These are phyloP conservation scores for Thomomys bottae DNA, from an alignment of 2,113 vertebrate species.

Conservation along the genomic window DNA sequence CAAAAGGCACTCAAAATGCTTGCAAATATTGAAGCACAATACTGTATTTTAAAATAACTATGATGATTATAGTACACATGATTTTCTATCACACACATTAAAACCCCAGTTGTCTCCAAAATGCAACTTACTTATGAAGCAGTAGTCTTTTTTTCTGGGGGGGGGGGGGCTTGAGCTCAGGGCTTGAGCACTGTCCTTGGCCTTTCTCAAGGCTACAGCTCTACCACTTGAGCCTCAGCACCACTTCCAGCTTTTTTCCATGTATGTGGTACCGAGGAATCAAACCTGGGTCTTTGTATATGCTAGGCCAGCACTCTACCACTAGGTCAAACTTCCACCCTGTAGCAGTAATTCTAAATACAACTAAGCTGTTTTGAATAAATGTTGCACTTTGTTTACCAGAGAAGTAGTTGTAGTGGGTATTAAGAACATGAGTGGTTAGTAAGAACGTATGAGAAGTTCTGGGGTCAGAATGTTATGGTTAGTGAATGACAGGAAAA, in stretches of 20 bases:
- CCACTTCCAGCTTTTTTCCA: too few species aligned
- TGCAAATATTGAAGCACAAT: neutral
- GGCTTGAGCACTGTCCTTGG: too few species aligned
- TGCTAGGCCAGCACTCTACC: too few species aligned
- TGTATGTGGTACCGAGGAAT: too few species aligned
- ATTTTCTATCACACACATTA: neutral
- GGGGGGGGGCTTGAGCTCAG: too few species aligned
- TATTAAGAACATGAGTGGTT: neutral
- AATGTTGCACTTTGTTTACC: neutral
- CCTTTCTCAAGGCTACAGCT: too few species aligned
- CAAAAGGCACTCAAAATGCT: neutral
- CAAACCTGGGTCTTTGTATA: too few species aligned
- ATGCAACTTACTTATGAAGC: neutral
- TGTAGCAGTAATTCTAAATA: neutral
- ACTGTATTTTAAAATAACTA: neutral
- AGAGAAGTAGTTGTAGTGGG: neutral
- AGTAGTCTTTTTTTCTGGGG: too few species aligned
- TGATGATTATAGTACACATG: too few species aligned
- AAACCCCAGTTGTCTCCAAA: neutral
- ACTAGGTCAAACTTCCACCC: too few species aligned
- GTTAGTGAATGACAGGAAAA: neutral
- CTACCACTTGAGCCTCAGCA: too few species aligned
- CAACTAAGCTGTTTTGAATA: neutral
- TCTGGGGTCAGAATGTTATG: neutral
- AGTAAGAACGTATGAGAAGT: neutral